Evolutionary conservation across 2,888 invertebrate species (phyloP).

Genomic region (Osmoderma eremita): DNA sequence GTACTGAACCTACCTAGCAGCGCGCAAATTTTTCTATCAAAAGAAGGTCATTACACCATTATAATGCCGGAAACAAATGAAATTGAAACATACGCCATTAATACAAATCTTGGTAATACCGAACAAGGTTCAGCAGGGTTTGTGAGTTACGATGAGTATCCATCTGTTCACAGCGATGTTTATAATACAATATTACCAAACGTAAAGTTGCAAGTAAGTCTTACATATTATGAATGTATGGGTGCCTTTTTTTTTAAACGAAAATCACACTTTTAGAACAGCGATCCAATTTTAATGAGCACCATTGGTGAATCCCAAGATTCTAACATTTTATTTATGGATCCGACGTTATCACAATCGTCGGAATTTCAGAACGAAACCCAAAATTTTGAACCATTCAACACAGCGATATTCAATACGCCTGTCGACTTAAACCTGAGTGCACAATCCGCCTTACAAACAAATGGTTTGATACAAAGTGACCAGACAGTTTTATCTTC

Average conservation of each 20-base stretch:
- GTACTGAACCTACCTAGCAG: slow-evolving; percentile 11
- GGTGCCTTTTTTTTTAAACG: background rate
- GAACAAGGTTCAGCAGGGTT: slow-evolving; percentile 20
- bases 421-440: slow-evolving; percentile 7
- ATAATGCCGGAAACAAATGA: slow-evolving; percentile 20
- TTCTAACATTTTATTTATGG: slow-evolving; percentile 50
- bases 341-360: slow-evolving; percentile 35
- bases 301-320: slow-evolving; percentile 53
- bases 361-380: slow-evolving; percentile 35
- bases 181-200: slow-evolving; percentile 49
- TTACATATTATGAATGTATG: background rate
- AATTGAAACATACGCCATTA: slow-evolving; percentile 15
- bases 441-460: background rate
- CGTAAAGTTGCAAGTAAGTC: slow-evolving; percentile 49
- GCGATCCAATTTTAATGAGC: slow-evolving; percentile 52
- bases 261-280: slow-evolving; percentile 30
- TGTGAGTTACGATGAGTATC: slow-evolving; percentile 46
- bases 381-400: slow-evolving; percentile 41
- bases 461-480: slow-evolving; percentile 1
- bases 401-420: slow-evolving; percentile 33
- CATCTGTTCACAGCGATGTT: slow-evolving; percentile 43
- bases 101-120: slow-evolving; percentile 38
- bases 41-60: slow-evolving; percentile 26
- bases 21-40: slow-evolving; percentile 18
- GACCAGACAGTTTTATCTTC: slow-evolving; percentile 5